Conservation (phyloP, 1,140 invertebrate species). For the Drosophila fuyamai region DNA sequence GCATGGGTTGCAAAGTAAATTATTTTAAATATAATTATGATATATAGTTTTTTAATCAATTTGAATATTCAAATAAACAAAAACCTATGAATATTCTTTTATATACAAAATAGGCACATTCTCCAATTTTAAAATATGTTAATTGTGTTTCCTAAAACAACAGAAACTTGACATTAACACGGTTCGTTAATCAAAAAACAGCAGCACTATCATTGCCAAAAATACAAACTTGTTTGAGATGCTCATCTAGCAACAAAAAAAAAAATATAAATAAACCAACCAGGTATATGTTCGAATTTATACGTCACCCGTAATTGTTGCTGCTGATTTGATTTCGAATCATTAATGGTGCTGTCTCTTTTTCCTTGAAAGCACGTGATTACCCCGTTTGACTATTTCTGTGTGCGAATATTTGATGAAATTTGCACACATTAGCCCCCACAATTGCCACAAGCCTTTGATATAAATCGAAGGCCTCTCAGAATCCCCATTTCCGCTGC, state of each 20-base stretch:
- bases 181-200: not conserved
- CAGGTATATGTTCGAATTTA: no score
- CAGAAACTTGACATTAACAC: no score
- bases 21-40: no score
- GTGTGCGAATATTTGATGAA: constrained; percentile 22
- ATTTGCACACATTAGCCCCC: constrained; percentile 16
- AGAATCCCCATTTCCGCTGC: constrained; percentile 25
- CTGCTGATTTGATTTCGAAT: constrained; percentile 1
- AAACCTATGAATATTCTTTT: no score
- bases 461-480: constrained; percentile 23
- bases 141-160: no score
- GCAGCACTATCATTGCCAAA: not conserved
- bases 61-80: no score
- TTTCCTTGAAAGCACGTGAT: constrained; percentile 12
- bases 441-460: not conserved
- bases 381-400: not conserved
- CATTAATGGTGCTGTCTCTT: not conserved
- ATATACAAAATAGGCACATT: no score
- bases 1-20: no score
- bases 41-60: no score
- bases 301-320: not conserved
- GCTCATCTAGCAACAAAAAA: not conserved
- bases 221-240: not conserved
- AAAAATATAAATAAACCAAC: not conserved
- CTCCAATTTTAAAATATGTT: no score